Evolutionary conservation across 1,140 invertebrate species (phyloP), one percentile per base, ranked within the genome.

Genomic region (Bombus superbus): DNA sequence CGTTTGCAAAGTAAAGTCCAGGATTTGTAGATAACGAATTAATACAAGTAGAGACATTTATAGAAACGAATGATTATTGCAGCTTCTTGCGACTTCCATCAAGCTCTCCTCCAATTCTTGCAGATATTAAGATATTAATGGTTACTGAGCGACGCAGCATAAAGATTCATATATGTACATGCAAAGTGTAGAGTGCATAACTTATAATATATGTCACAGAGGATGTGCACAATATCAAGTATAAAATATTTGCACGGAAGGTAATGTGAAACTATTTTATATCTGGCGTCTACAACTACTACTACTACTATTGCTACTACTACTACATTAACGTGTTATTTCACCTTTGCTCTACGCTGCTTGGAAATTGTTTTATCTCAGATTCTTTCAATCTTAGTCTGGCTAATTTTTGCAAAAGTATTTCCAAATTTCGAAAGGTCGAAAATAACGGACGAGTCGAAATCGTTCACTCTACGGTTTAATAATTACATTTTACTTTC

Each of bases 121-220:
- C 2, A 72, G 40, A 44, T 42, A n/a, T n/a, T 40, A 40, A 71
- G 10, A 15, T 42, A 28, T 15, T n/a, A 44, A 42, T 72, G 40
- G 40, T 72, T 44, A 42, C 1, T 44, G 28, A 3, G n/a, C 13
- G 4, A 42, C 32, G 18, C 25, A 28, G 35, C 15, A 38, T 8
- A 25, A 57, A 75, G 47, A 75, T 75, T 15, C 13, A 57, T 11
- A 9, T 38, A 75, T 4, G 72, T 10, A 38, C 1, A 38, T 59
- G 47, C 74, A 57, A 32, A 25, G 73, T 53, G 44, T 35, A 35
- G 44, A 53, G 32, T 76, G 47, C 47, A 38, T 75, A 76, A 76
- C 44, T 76, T 59, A 25, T 28, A 75, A 75, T 38, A 38, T 35
- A 35, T 57, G 74, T 59, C 47, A 76, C 11, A 18, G 22, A 25